Percentiles rank a stretch among this genome's conserved stretches.
Evolutionary conservation across 2,888 invertebrate genomes (phyloP).

Genomic region (Imbricaverruca yamaguchii): DNA sequence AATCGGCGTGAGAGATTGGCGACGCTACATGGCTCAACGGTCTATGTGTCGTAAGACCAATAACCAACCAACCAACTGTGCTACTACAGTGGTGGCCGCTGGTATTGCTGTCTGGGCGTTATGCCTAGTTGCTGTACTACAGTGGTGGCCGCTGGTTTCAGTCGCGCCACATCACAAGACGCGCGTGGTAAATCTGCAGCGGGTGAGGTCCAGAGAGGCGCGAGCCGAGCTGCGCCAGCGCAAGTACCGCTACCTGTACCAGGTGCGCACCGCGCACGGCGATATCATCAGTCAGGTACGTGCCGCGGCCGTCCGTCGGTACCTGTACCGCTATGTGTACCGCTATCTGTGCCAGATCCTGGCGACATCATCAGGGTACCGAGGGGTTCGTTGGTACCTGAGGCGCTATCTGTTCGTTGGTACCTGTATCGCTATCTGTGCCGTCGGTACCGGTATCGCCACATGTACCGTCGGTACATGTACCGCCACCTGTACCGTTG

Average conservation of each 20-base stretch:
- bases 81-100: too few species aligned
- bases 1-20: too few species aligned
- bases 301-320: conserved; percentile 30
- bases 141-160: conserved; percentile 32
- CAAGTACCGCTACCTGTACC: conserved; percentile 86
- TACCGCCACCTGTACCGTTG: too few species aligned
- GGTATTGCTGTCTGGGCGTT: too few species aligned
- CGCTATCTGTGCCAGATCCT: conserved; percentile 25
- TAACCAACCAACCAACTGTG: too few species aligned
- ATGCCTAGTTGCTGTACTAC: too few species aligned
- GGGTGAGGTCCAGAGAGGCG: conserved; percentile 60
- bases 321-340: conserved; percentile 31
- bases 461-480: too few species aligned
- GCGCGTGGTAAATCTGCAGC: conserved; percentile 42
- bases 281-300: conserved; percentile 72
- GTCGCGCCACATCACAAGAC: conserved; percentile 47
- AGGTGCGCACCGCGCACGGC: conserved; percentile 78
- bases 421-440: conserved; percentile 31
- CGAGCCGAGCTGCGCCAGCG: conserved; percentile 76
- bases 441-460: too few species aligned
- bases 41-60: too few species aligned
- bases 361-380: conserved; percentile 73
- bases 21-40: too few species aligned
- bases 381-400: conserved; percentile 29
- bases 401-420: conserved; percentile 27